phyloP scores from a whole-genome alignment of 1,140 invertebrate species.

The Chrysopa pallens region DNA sequence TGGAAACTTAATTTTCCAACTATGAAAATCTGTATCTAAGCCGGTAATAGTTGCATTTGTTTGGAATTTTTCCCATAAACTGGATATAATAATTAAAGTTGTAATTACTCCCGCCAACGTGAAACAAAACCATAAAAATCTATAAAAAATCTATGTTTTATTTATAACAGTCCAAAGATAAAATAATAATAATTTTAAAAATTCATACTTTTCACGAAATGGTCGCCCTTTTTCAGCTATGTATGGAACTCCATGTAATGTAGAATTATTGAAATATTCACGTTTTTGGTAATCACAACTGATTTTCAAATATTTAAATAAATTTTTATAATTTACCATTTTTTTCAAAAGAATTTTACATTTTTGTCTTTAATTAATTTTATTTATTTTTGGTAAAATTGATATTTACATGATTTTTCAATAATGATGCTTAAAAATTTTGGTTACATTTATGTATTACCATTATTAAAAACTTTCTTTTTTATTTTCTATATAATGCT shows the following conservation, averaged over 20 bases:
- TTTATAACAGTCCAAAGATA: background rate
- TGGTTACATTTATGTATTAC: too few species aligned
- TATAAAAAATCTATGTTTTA: slow-evolving; percentile 18
- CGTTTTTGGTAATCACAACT: slow-evolving; percentile 43
- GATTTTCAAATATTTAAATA: slow-evolving; percentile 16
- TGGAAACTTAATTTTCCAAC: slow-evolving; percentile 52
- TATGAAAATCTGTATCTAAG: slow-evolving; percentile 52
- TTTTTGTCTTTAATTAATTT: too few species aligned
- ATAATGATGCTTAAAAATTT: too few species aligned
- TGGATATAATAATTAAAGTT: slow-evolving; percentile 48
- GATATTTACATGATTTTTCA: too few species aligned
- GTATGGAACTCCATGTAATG: slow-evolving; percentile 49
- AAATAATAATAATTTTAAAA: slow-evolving; percentile 3
- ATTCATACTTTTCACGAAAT: slow-evolving; percentile 41
- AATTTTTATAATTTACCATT: too few species aligned
- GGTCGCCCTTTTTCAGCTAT: slow-evolving; percentile 47
- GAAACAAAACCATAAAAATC: slow-evolving; percentile 56
- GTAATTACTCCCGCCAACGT: slow-evolving; percentile 40
- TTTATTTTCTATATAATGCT: too few species aligned
- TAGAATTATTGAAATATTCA: slow-evolving; percentile 50
- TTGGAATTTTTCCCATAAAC: slow-evolving; percentile 59
- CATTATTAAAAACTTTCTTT: too few species aligned
- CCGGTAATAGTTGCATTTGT: slow-evolving; percentile 63
- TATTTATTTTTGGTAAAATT: too few species aligned
- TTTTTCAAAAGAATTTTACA: too few species aligned